Conservation (phyloP, 1,140 invertebrate species). For the Micrasema minimum region DNA sequence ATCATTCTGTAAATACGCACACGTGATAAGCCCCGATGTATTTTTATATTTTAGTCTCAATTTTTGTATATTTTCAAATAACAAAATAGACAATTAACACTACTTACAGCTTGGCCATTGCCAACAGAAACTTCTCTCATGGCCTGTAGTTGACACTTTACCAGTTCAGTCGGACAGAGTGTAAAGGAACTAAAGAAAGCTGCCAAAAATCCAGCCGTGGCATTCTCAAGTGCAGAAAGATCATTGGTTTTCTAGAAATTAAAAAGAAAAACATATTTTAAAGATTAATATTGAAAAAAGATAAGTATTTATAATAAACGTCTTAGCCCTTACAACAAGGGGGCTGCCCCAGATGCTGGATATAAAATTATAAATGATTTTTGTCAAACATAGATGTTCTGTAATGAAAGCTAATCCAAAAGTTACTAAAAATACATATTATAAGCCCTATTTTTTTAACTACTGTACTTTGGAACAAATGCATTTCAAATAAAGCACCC, state of each 20-base stretch:
- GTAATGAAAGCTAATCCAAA: too few species aligned
- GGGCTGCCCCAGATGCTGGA: neutral
- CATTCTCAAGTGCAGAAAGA: slow-evolving; percentile 85
- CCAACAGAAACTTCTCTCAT: slow-evolving; percentile 81
- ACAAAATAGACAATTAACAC: neutral
- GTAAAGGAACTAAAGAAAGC: slow-evolving; percentile 97
- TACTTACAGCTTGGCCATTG: slow-evolving; percentile 45
- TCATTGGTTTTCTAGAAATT: slow-evolving; percentile 71
- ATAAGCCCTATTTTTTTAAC: too few species aligned
- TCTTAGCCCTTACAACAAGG: neutral
- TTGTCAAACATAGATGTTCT: too few species aligned
- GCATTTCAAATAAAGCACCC: too few species aligned
- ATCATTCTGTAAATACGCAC: too few species aligned
- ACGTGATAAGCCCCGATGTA: too few species aligned
- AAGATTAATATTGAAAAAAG: neutral
- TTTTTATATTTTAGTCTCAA: neutral
- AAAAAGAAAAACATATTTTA: slow-evolving; percentile 1
- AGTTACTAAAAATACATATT: too few species aligned
- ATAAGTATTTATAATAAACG: neutral
- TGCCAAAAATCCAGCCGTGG: slow-evolving; percentile 92
- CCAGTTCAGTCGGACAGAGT: slow-evolving; percentile 96
- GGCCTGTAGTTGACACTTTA: slow-evolving; percentile 98
- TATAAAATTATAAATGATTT: too few species aligned
- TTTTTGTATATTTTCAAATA: neutral
- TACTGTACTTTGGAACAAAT: too few species aligned